Evolutionary conservation across 2,888 invertebrate species (phyloP).

Genomic region (Linnaemya vulpina): DNA sequence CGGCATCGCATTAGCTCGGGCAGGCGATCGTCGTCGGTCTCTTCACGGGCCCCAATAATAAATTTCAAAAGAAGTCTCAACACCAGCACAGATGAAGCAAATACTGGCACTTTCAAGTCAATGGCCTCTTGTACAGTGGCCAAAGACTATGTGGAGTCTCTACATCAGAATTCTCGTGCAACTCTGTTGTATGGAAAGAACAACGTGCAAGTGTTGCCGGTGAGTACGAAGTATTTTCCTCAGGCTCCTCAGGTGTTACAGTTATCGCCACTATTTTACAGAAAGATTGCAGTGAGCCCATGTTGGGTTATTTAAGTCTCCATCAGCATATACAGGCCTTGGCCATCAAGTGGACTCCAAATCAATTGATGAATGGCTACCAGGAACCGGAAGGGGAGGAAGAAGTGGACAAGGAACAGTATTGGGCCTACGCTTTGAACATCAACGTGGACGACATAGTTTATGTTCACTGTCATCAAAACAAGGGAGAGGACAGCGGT

Average conservation of each 20-base stretch:
- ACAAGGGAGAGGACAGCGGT: constrained; percentile 88
- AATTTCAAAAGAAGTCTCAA: constrained; percentile 89
- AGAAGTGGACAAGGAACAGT: constrained; percentile 89
- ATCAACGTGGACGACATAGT: constrained; percentile 95
- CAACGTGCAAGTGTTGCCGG: constrained; percentile 94
- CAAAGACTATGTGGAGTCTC: constrained; percentile 96
- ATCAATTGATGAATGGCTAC: constrained; percentile 97
- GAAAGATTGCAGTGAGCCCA: constrained; percentile 91
- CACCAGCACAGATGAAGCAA: constrained; percentile 90
- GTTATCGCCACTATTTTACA: constrained; percentile 78
- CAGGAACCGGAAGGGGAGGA: constrained; percentile 86
- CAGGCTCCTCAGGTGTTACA: background rate
- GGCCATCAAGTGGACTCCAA: constrained; percentile 98
- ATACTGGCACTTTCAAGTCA: constrained; percentile 80
- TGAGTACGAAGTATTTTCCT: constrained; percentile 83
- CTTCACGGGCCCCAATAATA: constrained; percentile 87
- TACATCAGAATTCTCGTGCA: constrained; percentile 96
- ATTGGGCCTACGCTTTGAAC: constrained; percentile 96
- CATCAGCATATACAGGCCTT: constrained; percentile 93
- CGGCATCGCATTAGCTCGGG: constrained; percentile 90
- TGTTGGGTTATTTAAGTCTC: constrained; percentile 95
- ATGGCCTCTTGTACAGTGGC: constrained; percentile 84
- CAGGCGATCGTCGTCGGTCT: constrained; percentile 90
- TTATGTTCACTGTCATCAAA: constrained; percentile 97
- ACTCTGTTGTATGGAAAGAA: constrained; percentile 97